A percentile compares a stretch with the other conserved stretches of the same genome.
phyloP scores from a whole-genome alignment of 2,113 vertebrate genomes.

The Melanerpes formicivorus region DNA sequence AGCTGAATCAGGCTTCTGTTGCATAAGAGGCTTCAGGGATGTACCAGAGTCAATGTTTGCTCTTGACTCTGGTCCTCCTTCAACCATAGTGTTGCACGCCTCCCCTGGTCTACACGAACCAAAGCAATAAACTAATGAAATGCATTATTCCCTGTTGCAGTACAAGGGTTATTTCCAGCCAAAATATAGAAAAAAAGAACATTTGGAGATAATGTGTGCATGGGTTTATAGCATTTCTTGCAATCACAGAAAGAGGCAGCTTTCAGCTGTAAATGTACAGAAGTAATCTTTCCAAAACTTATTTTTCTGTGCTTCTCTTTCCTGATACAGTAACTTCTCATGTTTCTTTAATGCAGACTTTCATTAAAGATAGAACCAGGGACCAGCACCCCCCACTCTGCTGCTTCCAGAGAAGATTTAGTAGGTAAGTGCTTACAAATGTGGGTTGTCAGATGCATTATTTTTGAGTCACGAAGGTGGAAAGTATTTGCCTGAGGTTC shows the following conservation, averaged over 20 bases:
- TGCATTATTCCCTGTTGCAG: neutral
- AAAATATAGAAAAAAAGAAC: neutral
- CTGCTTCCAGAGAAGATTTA: conserved; percentile 93
- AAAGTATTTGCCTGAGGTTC: conserved; percentile 30
- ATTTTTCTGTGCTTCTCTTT: neutral
- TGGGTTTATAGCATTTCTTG: neutral
- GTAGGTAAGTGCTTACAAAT: conserved; percentile 79
- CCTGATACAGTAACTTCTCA: conserved; percentile 34
- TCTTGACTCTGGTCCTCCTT: neutral
- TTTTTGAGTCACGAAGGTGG: conserved; percentile 6
- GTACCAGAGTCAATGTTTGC: neutral
- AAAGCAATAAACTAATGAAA: neutral
- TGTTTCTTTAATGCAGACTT: conserved; percentile 81
- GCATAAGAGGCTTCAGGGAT: neutral
- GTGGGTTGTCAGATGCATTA: conserved; percentile 38
- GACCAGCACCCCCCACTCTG: conserved; percentile 91
- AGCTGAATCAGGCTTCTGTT: accelerated
- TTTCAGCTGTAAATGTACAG: neutral
- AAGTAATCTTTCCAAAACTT: neutral
- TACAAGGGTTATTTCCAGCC: neutral
- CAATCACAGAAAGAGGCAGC: neutral
- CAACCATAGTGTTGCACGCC: neutral
- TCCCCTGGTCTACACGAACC: neutral
- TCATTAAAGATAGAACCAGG: conserved; percentile 98
- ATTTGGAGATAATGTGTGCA: neutral